Percentiles rank a stretch among this genome's conserved stretches.
Evolutionary conservation across 1,140 invertebrate species (phyloP).

Genomic region (Eufriesea mexicana): DNA sequence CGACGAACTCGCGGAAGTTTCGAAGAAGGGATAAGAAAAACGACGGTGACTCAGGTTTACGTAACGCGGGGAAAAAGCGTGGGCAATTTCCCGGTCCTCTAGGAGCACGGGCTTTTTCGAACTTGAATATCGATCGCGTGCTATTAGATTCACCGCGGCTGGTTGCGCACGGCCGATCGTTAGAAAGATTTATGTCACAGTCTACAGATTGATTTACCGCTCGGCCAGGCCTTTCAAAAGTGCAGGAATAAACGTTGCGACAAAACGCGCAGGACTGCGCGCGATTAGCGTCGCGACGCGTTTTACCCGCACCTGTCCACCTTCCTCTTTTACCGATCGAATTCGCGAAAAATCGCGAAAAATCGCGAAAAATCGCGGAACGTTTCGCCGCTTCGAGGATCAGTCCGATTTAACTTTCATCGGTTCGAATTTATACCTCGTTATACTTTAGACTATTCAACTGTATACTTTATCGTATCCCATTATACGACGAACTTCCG

Average conservation of each 20-base stretch:
- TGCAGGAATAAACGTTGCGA: slow-evolving; percentile 52
- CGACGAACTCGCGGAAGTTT: neutral
- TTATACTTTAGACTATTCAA: no score
- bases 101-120: neutral
- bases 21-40: neutral
- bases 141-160: slow-evolving; percentile 24
- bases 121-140: slow-evolving; percentile 17
- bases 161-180: slow-evolving; percentile 30
- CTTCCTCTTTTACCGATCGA: neutral
- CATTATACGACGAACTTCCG: neutral
- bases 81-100: neutral
- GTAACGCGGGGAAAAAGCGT: neutral
- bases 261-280: slow-evolving; percentile 42
- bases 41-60: neutral
- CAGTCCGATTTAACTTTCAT: no score
- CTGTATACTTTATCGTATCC: no score
- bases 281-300: slow-evolving; percentile 49
- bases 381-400: no score
- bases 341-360: neutral
- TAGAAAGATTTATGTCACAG: slow-evolving; percentile 59
- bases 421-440: no score
- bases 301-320: slow-evolving; percentile 28
- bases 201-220: slow-evolving; percentile 55
- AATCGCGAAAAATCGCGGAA: no score
- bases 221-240: slow-evolving; percentile 31